These are phyloP conservation scores for Oreochromis mossambicus DNA, from an alignment of 2,797 vertebrate species.

Conservation along the genomic window DNA sequence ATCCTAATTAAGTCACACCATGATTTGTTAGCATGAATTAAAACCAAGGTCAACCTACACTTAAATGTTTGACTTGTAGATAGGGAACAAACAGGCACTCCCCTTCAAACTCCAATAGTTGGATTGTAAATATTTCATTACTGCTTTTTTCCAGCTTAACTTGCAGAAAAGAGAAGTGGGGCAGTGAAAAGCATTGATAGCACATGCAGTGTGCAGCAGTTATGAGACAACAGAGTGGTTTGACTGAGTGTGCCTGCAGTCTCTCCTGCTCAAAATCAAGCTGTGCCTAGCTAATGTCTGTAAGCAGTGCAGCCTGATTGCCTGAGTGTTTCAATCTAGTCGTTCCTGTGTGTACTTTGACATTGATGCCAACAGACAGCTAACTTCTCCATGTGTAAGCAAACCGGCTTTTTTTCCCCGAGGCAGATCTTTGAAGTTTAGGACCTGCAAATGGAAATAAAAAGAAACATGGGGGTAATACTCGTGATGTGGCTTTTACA, in stretches of 20 bases:
- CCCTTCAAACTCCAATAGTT: slow-evolving; percentile 45
- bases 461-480: slow-evolving; percentile 25
- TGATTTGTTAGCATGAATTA: background rate
- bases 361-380: slow-evolving; percentile 65
- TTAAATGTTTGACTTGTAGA: background rate
- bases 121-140: slow-evolving; percentile 67
- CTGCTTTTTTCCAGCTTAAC: slow-evolving; percentile 57
- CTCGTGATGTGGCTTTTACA: slow-evolving; percentile 41
- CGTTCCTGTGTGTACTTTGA: slow-evolving; percentile 53
- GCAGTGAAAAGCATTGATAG: slow-evolving; percentile 42
- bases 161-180: slow-evolving; percentile 65
- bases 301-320: slow-evolving; percentile 59
- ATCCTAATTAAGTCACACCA: background rate
- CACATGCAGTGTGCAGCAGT: slow-evolving; percentile 48
- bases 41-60: background rate
- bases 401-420: slow-evolving; percentile 58
- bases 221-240: slow-evolving; percentile 54
- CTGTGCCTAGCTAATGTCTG: slow-evolving; percentile 50
- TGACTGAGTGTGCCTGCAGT: slow-evolving; percentile 52
- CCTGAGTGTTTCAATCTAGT: slow-evolving; percentile 57
- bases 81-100: slow-evolving; percentile 23
- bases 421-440: slow-evolving; percentile 62
- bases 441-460: slow-evolving; percentile 49
- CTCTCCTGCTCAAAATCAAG: slow-evolving; percentile 65
- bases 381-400: slow-evolving; percentile 62